Conservation (phyloP, 2,888 invertebrate genomes). For the Tetranychus truncatus region DNA sequence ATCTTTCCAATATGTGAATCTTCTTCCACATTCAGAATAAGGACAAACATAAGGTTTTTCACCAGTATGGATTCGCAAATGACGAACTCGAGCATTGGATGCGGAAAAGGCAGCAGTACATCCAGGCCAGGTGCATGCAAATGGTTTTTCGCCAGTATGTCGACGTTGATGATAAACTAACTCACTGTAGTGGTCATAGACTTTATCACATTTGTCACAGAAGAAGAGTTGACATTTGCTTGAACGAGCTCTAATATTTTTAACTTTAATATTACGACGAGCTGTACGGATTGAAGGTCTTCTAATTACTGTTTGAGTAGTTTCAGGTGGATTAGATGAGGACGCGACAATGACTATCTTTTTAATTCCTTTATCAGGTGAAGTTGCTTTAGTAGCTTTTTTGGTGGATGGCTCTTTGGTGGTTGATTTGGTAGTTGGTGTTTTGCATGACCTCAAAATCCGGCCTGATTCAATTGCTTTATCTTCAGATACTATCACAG, state of each 20-base stretch:
- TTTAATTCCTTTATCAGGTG: neutral
- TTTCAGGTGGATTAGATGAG: neutral
- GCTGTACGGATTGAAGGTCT: neutral
- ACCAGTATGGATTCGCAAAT: slow-evolving; percentile 4
- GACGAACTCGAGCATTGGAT: slow-evolving; percentile 7
- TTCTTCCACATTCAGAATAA: neutral
- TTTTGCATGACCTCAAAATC: neutral
- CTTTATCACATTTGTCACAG: slow-evolving; percentile 12
- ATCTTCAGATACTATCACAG: neutral
- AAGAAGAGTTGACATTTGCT: slow-evolving; percentile 3
- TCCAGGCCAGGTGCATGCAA: slow-evolving; percentile 9
- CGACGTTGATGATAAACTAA: slow-evolving; percentile 3
- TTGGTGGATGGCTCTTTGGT: neutral
- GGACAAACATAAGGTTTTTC: slow-evolving; percentile 10
- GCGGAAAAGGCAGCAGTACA: slow-evolving; percentile 1
- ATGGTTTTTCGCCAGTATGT: slow-evolving; percentile 6
- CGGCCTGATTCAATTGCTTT: neutral
- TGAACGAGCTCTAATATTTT: neutral
- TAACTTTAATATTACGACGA: neutral
- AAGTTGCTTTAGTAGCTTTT: neutral
- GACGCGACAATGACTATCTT: neutral
- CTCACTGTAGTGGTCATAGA: slow-evolving; percentile 9
- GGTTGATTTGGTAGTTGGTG: neutral
- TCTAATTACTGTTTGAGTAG: neutral
- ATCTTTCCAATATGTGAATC: slow-evolving; percentile 8